These are phyloP conservation scores for Arion vulgaris DNA, from an alignment of 1,140 invertebrate species.

Conservation along the genomic window DNA sequence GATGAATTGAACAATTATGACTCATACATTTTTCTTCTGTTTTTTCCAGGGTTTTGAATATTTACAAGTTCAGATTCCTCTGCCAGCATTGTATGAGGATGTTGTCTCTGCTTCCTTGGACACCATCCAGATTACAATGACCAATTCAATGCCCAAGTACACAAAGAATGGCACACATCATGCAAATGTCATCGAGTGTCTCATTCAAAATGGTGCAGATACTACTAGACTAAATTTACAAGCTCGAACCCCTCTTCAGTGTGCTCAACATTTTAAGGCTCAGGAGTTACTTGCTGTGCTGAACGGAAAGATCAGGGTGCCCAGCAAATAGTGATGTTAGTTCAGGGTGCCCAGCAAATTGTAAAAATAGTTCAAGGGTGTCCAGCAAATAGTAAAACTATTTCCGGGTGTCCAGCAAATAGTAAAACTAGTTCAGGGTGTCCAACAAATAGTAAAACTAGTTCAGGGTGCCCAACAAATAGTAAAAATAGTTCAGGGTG, in stretches of 20 bases:
- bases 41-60: constrained; percentile 5
- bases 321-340: not conserved
- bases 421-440: too few species aligned
- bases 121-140: not conserved
- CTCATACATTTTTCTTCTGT: too few species aligned
- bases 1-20: too few species aligned
- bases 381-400: too few species aligned
- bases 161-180: not conserved
- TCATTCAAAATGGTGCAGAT: not conserved
- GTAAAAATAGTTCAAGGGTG: too few species aligned
- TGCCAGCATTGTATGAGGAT: constrained; percentile 18
- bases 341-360: too few species aligned
- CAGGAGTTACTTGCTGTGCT: not conserved
- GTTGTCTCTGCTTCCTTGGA: not conserved
- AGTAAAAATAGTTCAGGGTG: too few species aligned
- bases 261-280: not conserved
- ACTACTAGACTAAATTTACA: not conserved
- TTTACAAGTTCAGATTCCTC: not conserved
- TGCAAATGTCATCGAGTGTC: not conserved
- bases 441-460: too few species aligned
- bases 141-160: not conserved
- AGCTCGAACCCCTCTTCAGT: not conserved
- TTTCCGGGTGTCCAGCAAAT: too few species aligned
- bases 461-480: too few species aligned
- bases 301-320: not conserved